These are phyloP conservation scores for Brachyptera putata DNA, from an alignment of 2,888 invertebrate species.

Conservation along the genomic window DNA sequence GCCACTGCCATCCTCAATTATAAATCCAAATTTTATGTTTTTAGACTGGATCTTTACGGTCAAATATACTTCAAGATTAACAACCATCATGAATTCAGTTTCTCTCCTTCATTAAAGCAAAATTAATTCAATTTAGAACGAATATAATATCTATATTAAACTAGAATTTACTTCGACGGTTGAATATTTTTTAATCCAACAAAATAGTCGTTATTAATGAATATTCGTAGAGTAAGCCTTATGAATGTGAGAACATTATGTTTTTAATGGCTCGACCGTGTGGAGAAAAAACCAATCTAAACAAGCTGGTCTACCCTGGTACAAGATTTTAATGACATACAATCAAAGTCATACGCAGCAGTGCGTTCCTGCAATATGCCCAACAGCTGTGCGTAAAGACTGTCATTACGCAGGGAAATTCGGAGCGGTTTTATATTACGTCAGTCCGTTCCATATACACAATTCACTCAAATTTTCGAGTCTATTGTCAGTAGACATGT, in stretches of 20 bases:
- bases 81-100: too few relatives aligned
- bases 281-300: slow-evolving; percentile 5
- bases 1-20: too few relatives aligned
- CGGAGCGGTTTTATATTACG: slow-evolving; percentile 4
- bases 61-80: too few relatives aligned
- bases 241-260: slow-evolving; percentile 3
- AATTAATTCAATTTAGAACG: too few relatives aligned
- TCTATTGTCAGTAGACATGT: too few relatives aligned
- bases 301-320: background rate
- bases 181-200: background rate
- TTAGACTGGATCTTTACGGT: too few relatives aligned
- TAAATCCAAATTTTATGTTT: too few relatives aligned
- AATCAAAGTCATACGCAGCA: slow-evolving; percentile 17
- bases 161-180: too few relatives aligned
- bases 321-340: background rate
- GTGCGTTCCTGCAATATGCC: background rate
- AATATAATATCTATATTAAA: too few relatives aligned
- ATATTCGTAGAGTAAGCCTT: background rate
- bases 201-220: background rate
- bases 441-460: background rate
- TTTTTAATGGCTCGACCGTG: background rate
- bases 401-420: slow-evolving; percentile 5
- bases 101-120: too few relatives aligned
- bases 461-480: background rate
- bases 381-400: slow-evolving; percentile 16